Base-by-base conservation (phyloP, 2,888 invertebrate species). In the Diploptera punctata region DNA sequence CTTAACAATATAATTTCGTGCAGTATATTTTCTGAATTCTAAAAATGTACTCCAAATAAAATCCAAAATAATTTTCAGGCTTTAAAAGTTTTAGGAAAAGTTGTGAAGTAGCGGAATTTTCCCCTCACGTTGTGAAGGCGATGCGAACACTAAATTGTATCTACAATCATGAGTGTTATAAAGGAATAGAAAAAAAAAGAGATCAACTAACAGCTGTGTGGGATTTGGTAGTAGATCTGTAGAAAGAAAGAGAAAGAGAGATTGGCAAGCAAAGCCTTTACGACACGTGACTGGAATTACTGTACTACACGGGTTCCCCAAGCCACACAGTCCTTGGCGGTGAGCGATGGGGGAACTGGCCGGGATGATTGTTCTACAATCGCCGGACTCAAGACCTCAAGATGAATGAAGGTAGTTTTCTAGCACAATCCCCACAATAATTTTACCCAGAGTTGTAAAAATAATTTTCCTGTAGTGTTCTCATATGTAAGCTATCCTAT, bases 221-320 rank as follows among this genome's bases (percentile, higher is more conserved):
- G 52, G 52, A 52, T 52, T 52, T 52, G 24, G 57, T 10, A 57
- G 60, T 54, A 54, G 60, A 60, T 54, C 68, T 54, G n/a, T 21
- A 31, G 52, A 5, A 3, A 52, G 52, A 31, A 26, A n/a, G 61
- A 38, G 29, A 24, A 7, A n/a, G 57, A 29, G 57, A 57, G 16
- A 70, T 44, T 57, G 70, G 70, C 70, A 61, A 69, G 61, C 70
- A 70, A 70, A 70, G 70, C 29, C 26, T 54, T 54, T 70, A 44
- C 19, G 19, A 19, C 70, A 60, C 70, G 61, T 60, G 61, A 70
- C 61, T 33, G 16, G 54, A 43, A 38, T 21, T 1, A 18, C 33
- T 26, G 26, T 19, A 19, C 38, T 29, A 57, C 26, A 57, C 26
- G 29, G 29, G 31, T 31, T n/a, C 13, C 26, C 47, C 9, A n/a